Evolutionary conservation across 2,888 invertebrate species (phyloP).

Genomic region (Notodonta ziczac): DNA sequence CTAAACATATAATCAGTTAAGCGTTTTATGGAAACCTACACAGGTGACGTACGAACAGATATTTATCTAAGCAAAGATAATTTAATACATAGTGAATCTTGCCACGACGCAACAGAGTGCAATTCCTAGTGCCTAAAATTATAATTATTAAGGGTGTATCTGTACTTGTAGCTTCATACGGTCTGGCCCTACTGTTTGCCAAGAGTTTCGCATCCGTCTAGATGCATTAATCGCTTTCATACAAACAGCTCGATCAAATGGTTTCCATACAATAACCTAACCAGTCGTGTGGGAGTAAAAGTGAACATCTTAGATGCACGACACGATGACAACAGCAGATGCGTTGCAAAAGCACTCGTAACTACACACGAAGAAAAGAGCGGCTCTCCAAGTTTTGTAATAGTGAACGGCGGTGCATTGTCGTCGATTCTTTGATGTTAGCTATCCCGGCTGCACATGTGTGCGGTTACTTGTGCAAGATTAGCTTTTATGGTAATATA

Average conservation of each 20-base stretch:
- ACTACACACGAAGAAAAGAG: slow-evolving; percentile 33
- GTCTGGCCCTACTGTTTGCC: not conserved
- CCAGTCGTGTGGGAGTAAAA: not conserved
- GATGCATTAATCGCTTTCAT: slow-evolving; percentile 1
- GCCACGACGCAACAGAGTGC: too few relatives aligned
- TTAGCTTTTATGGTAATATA: too few relatives aligned
- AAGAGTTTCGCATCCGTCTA: not conserved
- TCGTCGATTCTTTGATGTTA: slow-evolving; percentile 47
- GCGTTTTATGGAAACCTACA: too few relatives aligned
- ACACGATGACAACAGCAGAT: slow-evolving; percentile 20
- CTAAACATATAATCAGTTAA: too few relatives aligned
- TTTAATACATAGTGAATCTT: too few relatives aligned
- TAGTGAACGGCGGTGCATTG: slow-evolving; percentile 51
- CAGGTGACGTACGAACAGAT: too few relatives aligned
- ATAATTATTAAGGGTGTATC: too few relatives aligned
- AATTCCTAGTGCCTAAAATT: too few relatives aligned
- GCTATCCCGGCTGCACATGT: slow-evolving; percentile 5
- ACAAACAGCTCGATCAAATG: not conserved
- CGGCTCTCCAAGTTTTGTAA: slow-evolving; percentile 45
- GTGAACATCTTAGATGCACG: not conserved
- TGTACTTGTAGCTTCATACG: too few relatives aligned
- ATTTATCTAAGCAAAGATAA: too few relatives aligned
- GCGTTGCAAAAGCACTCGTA: slow-evolving; percentile 24
- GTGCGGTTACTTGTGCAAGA: not conserved
- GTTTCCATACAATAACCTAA: not conserved